Evolutionary conservation across 2,797 vertebrate species (phyloP), one percentile per base, ranked within the genome.

Genomic region (Borostomias antarcticus): DNA sequence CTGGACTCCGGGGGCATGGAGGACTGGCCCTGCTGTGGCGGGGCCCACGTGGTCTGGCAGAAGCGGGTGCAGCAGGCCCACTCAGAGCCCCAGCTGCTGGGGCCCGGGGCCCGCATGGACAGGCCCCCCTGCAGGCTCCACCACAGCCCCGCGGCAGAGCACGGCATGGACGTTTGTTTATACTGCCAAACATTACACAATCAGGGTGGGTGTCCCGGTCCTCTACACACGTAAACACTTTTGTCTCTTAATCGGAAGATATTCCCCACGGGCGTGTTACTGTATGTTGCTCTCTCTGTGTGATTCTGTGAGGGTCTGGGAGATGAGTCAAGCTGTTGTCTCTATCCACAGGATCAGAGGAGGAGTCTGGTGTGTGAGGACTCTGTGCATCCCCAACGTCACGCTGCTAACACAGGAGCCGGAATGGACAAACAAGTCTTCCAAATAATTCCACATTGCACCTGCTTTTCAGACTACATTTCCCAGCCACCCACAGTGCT

Each of bases 331-430:
- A 67, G n/a, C 25, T 82, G 40, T 37, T 53, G 73, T 66, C 79
- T 88, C 78, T 89, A 61, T 84, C 75, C 63, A 1, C 92, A 98
- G 96, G 93, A 89, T 94, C 91, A 74, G 93, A 95, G 85, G 94
- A 96, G 83, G 94, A 96, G 85, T 89, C 92, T 26, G 95, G 91
- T 92, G 90, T 95, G 84, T 78, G 93, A 97, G 83, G 89, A 13
- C 81, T 91, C 89, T 10, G 89, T 93, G 85, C 93, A 89, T 89
- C 78, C 85, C 87, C 68, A 68, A 73, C 68, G 70, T 88, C 81
- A 82, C 79, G 84, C 82, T 91, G 74, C 87, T 87, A n/a, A 89
- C 83, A 85, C 84, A 85, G 88, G 87, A 92, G 89, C 87, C 88
- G 81, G 75, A 88, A 85, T 72, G 85, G 90, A 92, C 85, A 82